Base-by-base conservation (phyloP, 2,888 invertebrate genomes). In the Stenodema calcarata region DNA sequence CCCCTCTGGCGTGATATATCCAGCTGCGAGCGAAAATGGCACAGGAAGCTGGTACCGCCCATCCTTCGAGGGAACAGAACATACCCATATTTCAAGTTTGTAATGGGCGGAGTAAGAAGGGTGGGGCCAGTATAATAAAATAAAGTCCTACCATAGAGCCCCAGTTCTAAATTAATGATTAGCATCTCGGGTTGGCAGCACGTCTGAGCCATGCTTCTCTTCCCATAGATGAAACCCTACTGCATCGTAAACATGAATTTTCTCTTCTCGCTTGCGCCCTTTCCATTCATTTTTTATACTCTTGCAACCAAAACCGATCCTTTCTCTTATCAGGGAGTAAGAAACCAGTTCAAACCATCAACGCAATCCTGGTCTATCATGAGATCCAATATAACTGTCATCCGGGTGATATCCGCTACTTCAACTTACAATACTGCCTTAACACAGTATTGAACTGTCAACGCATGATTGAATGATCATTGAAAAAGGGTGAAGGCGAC, bases 121-220 rank as follows among this genome's bases (percentile, higher is more conserved):
- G 18, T 14, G 27, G 27, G 27, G 18, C 44, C 44, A 23, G n/a
- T 30, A 6, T 70, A 70, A 70, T 70, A 70, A 70, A 70, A 70
- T 70, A 70, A 27, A 70, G 23, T 70, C 70, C 70, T 27, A 30
- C 41, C 75, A 12, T 44, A 42, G 41, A 78, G 41, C 35, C 78
- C 44, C 78, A 41, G 78, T 41, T 78, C 78, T 78, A 78, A 78
- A 78, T 78, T 78, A 78, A 78, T 78, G 78, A 78, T 78, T 78
- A 78, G 78, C 78, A 78, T 78, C 78, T 78, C 78, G 78, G 78
- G 78, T 78, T 78, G 78, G 78, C 78, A 78, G 44, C 78, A 78
- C 78, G 78, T 78, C 78, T 78, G 18, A 44, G 11, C 78, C 78
- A 78, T 78, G 44, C 18, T 78, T 78, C 78, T 78, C n/a, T 62